Conservation (phyloP, 1,140 invertebrate species). For the Drosophila ironensis region DNA sequence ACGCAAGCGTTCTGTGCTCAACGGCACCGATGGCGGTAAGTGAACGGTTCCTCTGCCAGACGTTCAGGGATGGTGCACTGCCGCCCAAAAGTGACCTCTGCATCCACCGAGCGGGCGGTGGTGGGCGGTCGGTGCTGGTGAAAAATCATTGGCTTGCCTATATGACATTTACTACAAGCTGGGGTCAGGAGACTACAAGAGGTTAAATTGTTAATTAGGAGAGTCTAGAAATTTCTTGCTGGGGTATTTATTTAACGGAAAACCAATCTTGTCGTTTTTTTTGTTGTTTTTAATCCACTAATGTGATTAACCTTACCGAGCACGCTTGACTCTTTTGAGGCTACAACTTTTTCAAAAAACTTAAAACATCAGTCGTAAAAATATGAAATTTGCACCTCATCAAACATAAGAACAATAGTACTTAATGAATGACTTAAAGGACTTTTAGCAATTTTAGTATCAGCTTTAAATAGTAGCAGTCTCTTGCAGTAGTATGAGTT, state of each 20-base stretch:
- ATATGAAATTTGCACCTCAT: too few relatives aligned
- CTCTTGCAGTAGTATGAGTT: too few relatives aligned
- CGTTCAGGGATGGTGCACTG: slow-evolving; percentile 30
- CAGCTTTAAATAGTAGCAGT: too few relatives aligned
- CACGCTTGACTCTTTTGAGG: too few relatives aligned
- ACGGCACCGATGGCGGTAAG: slow-evolving; percentile 75
- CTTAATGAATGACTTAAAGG: too few relatives aligned
- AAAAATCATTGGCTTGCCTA: not conserved
- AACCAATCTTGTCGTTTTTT: too few relatives aligned
- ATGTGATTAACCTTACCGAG: too few relatives aligned
- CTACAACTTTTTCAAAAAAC: too few relatives aligned
- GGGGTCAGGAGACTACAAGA: not conserved
- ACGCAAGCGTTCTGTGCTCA: slow-evolving; percentile 79
- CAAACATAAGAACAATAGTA: too few relatives aligned
- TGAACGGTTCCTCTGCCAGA: slow-evolving; percentile 53
- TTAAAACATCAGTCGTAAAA: too few relatives aligned
- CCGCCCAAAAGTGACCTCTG: slow-evolving; percentile 9
- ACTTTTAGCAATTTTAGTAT: too few relatives aligned
- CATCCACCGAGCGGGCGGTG: not conserved
- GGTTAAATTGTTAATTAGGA: slow-evolving; percentile 2
- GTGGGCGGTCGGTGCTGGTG: not conserved
- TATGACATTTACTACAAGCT: not conserved
- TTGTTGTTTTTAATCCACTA: too few relatives aligned
- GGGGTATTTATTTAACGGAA: not conserved
- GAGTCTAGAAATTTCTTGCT: not conserved